Evolutionary conservation across 2,113 vertebrate species (phyloP), one percentile per base, ranked within the genome.

Genomic region (Xerus inauris): DNA sequence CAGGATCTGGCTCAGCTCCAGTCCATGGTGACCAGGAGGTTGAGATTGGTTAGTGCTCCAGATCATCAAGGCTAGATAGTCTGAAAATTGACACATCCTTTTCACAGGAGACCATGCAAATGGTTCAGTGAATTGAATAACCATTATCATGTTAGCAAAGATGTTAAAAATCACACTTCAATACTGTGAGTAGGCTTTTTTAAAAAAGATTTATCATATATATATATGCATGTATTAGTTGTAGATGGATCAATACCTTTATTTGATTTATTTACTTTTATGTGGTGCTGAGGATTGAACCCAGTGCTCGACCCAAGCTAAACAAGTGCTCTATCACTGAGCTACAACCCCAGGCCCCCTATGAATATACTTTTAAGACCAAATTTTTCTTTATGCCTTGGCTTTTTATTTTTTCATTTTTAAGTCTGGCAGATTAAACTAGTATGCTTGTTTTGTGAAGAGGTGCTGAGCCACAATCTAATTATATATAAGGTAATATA

Each of bases 391-490:
- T 67, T 32, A 13, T 35, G 6, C 10, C 65, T 75, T 54, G n/a
- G 81, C 30, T 82, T 57, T 57, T 22, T 57, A 88, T 93, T 67
- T 65, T 92, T 65, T 89, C 72, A 89, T 47, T 62, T 62, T 81
- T 12, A 54, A 24, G 8, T 49, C 51, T 84, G 57, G 80, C 38
- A 67, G 32, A 49, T 28, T 77, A 35, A 32, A 49, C 1, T 1
- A 22, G 1, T 12, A 10, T 8, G 30, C 13, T 86, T 85, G 71
- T 42, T 90, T 85, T 62, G 91, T 30, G 6, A 97, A 73, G n/a
- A 30, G 86, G 45, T 51, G 54, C 54, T 73, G n/a, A 77, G 79
- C 8, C n/a, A 40, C 26, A 45, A 62, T 51, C 92, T 94, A 90
- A 81, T 96, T 89, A 90, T 22, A 77, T 28, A 19, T 3, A 13